phyloP scores from a whole-genome alignment of 2,888 invertebrate species.

The Rugalucina vietnamica region DNA sequence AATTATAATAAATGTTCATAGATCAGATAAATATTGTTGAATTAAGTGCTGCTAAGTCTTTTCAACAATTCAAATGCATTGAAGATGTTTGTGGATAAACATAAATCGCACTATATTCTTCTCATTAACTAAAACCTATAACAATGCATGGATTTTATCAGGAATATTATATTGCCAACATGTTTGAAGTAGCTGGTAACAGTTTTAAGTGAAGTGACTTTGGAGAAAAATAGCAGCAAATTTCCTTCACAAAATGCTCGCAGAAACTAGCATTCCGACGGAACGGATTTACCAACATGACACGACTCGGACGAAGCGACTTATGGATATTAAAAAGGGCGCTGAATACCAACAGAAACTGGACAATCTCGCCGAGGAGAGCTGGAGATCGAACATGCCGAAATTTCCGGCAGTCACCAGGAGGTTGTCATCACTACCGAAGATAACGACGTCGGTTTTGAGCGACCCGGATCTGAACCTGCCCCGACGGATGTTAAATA shows the following conservation, averaged over 20 bases:
- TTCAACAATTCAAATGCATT: neutral
- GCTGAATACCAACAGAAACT: slow-evolving; percentile 66
- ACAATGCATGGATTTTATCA: neutral
- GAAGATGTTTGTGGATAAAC: neutral
- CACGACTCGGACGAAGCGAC: slow-evolving; percentile 55
- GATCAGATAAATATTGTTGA: neutral
- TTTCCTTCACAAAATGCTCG: slow-evolving; percentile 39
- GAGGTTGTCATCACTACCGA: slow-evolving; percentile 47
- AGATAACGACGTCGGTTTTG: slow-evolving; percentile 58
- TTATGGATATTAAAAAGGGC: slow-evolving; percentile 66
- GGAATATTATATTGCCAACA: neutral
- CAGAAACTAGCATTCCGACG: slow-evolving; percentile 39
- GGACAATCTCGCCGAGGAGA: slow-evolving; percentile 64
- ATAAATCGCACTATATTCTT: neutral
- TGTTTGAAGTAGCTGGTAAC: neutral
- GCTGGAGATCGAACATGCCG: slow-evolving; percentile 66
- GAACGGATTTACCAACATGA: slow-evolving; percentile 20
- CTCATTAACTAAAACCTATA: neutral
- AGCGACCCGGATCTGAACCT: slow-evolving; percentile 47
- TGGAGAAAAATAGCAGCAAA: neutral
- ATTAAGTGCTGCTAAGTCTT: slow-evolving; percentile 7
- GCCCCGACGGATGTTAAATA: slow-evolving; percentile 38
- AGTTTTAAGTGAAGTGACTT: neutral
- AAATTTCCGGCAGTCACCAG: slow-evolving; percentile 49
- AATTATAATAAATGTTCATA: neutral